These are phyloP conservation scores for Carpatolechia fugitivella DNA, from an alignment of 2,888 invertebrate species.

Conservation along the genomic window DNA sequence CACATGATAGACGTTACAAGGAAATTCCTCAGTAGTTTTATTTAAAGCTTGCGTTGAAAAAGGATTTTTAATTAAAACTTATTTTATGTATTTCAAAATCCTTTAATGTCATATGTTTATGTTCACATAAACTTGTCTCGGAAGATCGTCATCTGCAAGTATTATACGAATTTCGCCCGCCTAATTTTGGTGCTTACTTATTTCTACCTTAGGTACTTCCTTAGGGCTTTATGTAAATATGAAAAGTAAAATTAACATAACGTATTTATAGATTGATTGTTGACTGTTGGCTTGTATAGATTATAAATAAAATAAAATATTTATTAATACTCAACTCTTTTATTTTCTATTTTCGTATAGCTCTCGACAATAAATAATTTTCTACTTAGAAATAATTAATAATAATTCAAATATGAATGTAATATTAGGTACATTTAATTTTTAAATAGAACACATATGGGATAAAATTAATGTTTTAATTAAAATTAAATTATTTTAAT, in stretches of 20 bases:
- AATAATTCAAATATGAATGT: not conserved
- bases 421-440: not conserved
- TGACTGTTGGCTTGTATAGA: constrained; percentile 38
- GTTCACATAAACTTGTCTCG: no score
- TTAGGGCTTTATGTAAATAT: constrained; percentile 3
- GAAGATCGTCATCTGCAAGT: no score
- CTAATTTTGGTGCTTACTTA: not conserved
- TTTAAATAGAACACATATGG: not conserved
- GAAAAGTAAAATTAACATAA: constrained; percentile 15
- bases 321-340: constrained; percentile 17
- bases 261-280: constrained; percentile 14
- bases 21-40: no score
- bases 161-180: not conserved
- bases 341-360: constrained; percentile 1
- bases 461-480: not conserved
- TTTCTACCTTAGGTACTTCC: not conserved
- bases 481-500: not conserved
- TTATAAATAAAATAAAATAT: constrained; percentile 23
- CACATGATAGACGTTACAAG: no score
- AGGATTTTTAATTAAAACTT: no score
- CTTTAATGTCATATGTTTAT: no score
- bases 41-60: no score
- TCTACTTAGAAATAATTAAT: not conserved
- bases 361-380: not conserved
- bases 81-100: no score